Evolutionary conservation across 1,140 invertebrate genomes (phyloP), one percentile per base, ranked within the genome.

Genomic region (Rhopalosiphum padi): DNA sequence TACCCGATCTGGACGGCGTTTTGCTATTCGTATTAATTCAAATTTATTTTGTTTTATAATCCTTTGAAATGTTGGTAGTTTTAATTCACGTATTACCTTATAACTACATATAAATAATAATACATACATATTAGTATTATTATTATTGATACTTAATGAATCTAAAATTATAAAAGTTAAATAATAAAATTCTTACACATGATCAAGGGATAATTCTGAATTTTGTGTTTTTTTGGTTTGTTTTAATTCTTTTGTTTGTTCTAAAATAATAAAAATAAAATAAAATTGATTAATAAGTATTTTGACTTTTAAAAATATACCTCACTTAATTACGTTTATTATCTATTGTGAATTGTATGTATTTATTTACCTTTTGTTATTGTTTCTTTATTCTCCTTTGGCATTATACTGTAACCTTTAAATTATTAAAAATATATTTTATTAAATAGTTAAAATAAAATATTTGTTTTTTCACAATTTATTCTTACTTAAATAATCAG

Each of bases 401-500:
- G 60, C 18, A 77, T 77, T n/a, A 77, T n/a, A 77, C 60, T 77
- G n/a, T 77, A 77, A 77, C 60, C 60, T 77, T 30, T n/a, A n/a
- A 77, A 77, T 77, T 77, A 77, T 35, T 68, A 30, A 9, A 60
- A 30, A n/a, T n/a, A 77, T 2, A 35, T 77, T 68, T n/a, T n/a
- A 77, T 4, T 30, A 60, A 60, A 9, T 30, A 30, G 25, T 53
- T 53, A n/a, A 18, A 1, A 18, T 77, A n/a, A n/a, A n/a, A 77
- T 77, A 77, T n/a, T n/a, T 77, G 4, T 77, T n/a, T 18, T n/a
- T 77, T n/a, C 6, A n/a, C 4, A n/a, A 77, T n/a, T 18, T 77
- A 77, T n/a, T 77, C 60, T 77, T 77, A 77, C 60, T 77, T n/a
- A n/a, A 77, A 77, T 77, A 77, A 77, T 77, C 60, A 77, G 60